A percentile compares a stretch with the other conserved stretches of the same genome.
These are phyloP conservation scores for Macroglossus sobrinus DNA, from an alignment of 2,113 vertebrate genomes.

Conservation along the genomic window DNA sequence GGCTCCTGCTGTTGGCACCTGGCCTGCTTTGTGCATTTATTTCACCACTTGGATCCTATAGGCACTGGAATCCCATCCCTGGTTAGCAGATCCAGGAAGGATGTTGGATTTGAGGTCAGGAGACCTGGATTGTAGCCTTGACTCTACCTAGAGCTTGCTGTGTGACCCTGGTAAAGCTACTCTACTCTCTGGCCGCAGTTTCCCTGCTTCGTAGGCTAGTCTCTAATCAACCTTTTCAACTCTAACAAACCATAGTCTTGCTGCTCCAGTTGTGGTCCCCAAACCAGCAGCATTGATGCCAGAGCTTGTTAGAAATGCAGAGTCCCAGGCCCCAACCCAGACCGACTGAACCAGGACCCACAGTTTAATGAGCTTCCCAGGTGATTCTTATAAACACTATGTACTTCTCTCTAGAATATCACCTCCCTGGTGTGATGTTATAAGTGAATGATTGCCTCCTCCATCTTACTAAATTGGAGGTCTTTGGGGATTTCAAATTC, in stretches of 20 bases:
- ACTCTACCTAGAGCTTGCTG: neutral
- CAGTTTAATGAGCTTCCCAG: neutral
- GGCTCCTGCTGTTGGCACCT: neutral
- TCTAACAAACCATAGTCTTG: neutral
- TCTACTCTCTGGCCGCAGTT: neutral
- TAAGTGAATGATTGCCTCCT: neutral
- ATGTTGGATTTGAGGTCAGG: neutral
- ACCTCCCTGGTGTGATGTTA: neutral
- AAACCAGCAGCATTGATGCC: fast-evolving
- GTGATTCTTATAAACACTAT: neutral
- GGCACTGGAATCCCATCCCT: neutral
- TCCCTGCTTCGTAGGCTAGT: neutral
- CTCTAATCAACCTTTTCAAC: neutral
- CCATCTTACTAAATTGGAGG: neutral
- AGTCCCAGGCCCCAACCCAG: neutral
- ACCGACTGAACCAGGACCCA: neutral
- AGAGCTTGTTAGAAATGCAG: neutral
- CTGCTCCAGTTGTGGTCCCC: neutral
- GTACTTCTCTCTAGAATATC: neutral
- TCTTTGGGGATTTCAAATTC: neutral
- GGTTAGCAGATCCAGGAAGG: neutral
- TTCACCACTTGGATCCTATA: neutral
- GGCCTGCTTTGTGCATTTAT: neutral
- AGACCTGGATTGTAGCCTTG: neutral
- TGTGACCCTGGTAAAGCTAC: neutral